Evolutionary conservation across 53 echinoderm and acorn worm genomes (phyloP).

Genomic region (Holothuria scabra): DNA sequence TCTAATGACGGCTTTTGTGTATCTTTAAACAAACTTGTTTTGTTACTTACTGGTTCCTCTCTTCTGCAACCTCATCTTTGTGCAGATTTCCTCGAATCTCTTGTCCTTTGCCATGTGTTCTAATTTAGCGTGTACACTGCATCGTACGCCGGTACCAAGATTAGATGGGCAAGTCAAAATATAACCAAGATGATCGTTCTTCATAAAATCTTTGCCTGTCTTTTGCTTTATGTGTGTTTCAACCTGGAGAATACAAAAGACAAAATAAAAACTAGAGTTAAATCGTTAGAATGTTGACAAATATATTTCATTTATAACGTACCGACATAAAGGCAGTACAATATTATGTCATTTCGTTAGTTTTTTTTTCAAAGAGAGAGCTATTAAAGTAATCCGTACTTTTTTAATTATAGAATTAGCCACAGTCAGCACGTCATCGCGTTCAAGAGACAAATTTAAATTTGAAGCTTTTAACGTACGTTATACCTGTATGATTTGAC

Average conservation of each 20-base stretch:
- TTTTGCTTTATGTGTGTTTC: constrained; percentile 69
- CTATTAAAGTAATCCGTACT: too few relatives aligned
- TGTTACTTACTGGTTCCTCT: constrained; percentile 89
- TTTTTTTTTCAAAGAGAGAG: too few relatives aligned
- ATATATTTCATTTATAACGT: background rate
- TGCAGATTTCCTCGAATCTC: constrained; percentile 82
- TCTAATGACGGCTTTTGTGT: too few relatives aligned
- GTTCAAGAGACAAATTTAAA: too few relatives aligned
- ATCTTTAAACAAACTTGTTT: background rate
- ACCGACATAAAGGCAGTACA: background rate
- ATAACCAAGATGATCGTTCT: constrained; percentile 85
- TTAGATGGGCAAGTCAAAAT: constrained; percentile 96
- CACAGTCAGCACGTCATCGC: too few relatives aligned
- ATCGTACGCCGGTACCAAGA: constrained; percentile 95
- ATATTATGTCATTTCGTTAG: too few relatives aligned
- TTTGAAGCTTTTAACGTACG: too few relatives aligned
- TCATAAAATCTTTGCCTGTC: constrained; percentile 86
- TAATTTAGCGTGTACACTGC: constrained; percentile 88
- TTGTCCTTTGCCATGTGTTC: constrained; percentile 63
- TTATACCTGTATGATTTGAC: too few relatives aligned
- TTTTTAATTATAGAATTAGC: too few relatives aligned
- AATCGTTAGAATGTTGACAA: background rate
- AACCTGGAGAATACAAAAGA: constrained; percentile 53
- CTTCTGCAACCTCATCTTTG: constrained; percentile 86
- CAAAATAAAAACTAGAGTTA: background rate